Percentiles rank a stretch among this genome's conserved stretches.
These are phyloP conservation scores for Premnoplex brunnescens DNA, from an alignment of 2,797 vertebrate genomes.

Conservation along the genomic window DNA sequence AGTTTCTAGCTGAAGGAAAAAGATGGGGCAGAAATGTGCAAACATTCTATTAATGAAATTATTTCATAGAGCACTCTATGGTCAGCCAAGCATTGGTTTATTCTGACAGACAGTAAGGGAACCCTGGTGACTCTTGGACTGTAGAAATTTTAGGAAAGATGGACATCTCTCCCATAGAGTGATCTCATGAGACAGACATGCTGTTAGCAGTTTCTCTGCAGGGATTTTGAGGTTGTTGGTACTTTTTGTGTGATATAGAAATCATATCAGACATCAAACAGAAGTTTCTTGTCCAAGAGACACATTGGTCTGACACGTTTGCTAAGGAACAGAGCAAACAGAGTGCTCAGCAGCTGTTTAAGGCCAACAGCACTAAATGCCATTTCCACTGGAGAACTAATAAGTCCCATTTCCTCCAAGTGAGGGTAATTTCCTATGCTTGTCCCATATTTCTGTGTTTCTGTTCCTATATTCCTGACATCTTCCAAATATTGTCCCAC, in stretches of 20 bases:
- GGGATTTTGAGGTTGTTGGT: neutral
- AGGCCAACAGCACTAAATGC: neutral
- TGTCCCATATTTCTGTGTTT: neutral
- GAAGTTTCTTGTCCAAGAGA: neutral
- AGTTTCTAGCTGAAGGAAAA: neutral
- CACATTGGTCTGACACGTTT: neutral
- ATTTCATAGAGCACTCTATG: neutral
- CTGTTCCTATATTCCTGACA: neutral
- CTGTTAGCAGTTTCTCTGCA: neutral
- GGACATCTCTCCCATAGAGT: neutral
- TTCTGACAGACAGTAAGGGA: neutral
- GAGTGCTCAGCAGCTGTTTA: neutral
- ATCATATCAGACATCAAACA: neutral
- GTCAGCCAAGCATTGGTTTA: neutral
- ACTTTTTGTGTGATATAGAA: neutral
- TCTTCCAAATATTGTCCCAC: neutral
- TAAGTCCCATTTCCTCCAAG: neutral
- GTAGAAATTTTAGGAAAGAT: neutral
- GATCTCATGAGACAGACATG: fast-evolving
- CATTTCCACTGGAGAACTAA: neutral
- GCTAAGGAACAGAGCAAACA: neutral
- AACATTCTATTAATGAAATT: neutral
- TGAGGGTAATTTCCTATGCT: neutral
- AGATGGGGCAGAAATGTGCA: neutral
- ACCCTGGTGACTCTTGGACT: neutral